Percentiles rank a stretch among this genome's conserved stretches.
phyloP scores from a whole-genome alignment of 2,113 vertebrate genomes.

The Calonectris borealis region DNA sequence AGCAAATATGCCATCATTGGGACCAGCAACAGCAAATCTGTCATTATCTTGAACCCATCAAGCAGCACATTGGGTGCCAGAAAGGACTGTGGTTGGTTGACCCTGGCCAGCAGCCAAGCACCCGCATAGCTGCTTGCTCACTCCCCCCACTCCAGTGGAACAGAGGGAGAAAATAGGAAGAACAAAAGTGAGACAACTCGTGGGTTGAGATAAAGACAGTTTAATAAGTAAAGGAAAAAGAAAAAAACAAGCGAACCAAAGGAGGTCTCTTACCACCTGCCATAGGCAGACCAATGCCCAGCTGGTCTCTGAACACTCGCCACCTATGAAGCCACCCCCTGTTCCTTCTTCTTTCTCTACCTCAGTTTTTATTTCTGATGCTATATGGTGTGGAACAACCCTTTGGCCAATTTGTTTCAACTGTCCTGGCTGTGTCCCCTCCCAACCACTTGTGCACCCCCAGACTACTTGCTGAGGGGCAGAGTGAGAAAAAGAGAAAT shows the following conservation, averaged over 20 bases:
- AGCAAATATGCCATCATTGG: background rate
- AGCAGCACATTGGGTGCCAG: background rate
- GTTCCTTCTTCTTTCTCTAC: background rate
- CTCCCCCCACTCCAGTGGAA: fast-evolving
- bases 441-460: background rate
- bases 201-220: background rate
- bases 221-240: background rate
- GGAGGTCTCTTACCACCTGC: background rate
- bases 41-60: background rate
- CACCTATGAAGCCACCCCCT: background rate
- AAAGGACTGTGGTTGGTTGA: background rate
- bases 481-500: background rate
- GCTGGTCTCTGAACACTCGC: background rate
- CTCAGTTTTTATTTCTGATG: background rate
- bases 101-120: background rate
- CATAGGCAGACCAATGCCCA: background rate
- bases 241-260: background rate
- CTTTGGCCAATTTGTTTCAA: background rate
- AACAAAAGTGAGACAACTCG: background rate
- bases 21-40: background rate
- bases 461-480: background rate
- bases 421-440: background rate
- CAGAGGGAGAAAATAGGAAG: background rate
- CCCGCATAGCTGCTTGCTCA: background rate
- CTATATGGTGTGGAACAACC: background rate